Conservation (phyloP, 23 tunicate species). For the Trididemnum clinides region DNA sequence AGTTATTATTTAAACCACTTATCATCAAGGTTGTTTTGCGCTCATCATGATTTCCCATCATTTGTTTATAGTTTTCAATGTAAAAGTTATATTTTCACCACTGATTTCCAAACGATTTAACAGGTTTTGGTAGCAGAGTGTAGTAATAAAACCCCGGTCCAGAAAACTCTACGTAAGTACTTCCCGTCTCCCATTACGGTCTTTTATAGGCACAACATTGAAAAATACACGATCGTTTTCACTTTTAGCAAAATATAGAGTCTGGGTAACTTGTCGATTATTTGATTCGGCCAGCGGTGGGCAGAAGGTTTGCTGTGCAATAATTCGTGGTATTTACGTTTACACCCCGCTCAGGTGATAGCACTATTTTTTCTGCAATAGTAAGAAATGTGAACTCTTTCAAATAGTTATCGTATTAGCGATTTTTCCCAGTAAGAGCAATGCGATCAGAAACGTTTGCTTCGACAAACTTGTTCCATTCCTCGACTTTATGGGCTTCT, state of each 20-base stretch:
- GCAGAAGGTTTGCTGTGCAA: neutral
- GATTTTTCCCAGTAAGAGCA: neutral
- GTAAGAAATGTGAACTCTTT: neutral
- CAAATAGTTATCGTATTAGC: neutral
- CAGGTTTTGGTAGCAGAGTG: neutral
- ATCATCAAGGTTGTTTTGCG: neutral
- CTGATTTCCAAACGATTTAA: neutral
- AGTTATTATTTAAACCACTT: neutral
- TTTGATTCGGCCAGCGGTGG: neutral
- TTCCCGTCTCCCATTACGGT: neutral
- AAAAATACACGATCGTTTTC: neutral
- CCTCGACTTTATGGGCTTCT: neutral
- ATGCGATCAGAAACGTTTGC: neutral
- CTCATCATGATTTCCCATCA: neutral
- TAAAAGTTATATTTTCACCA: neutral
- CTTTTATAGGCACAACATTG: slow-evolving; percentile 5
- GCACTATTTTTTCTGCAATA: neutral
- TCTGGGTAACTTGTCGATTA: neutral
- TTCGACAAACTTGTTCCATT: neutral
- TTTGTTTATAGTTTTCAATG: neutral
- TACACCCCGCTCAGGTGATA: neutral
- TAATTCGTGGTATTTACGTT: neutral
- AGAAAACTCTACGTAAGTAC: neutral
- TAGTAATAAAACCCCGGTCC: neutral
- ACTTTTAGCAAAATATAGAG: neutral